Conservation (phyloP, 2,888 invertebrate species). For the Erebia ligea region DNA sequence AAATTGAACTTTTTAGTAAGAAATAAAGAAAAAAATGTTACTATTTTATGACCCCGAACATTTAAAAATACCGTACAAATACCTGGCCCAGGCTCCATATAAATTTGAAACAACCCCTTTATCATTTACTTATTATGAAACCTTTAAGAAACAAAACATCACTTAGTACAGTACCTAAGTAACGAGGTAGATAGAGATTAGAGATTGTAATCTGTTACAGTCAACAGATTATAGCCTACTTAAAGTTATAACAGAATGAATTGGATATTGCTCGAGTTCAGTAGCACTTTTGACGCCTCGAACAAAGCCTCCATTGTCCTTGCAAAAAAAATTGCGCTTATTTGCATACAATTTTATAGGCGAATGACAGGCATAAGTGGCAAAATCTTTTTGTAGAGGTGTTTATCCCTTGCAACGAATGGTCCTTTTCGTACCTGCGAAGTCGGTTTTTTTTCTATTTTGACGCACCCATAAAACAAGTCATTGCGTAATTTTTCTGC, state of each 20-base stretch:
- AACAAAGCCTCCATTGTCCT: conserved; percentile 58
- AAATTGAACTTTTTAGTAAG: no score
- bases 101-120: no score
- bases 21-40: no score
- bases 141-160: no score
- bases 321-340: conserved; percentile 59
- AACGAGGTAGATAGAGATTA: no score
- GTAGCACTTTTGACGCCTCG: conserved; percentile 57
- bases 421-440: conserved; percentile 73
- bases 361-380: conserved; percentile 37
- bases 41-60: no score
- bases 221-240: background rate
- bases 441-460: conserved; percentile 65
- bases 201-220: no score
- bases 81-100: no score
- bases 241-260: conserved; percentile 54
- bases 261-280: conserved; percentile 57
- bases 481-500: conserved; percentile 81
- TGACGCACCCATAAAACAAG: conserved; percentile 65
- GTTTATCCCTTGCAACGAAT: conserved; percentile 55
- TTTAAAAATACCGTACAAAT: no score
- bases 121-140: no score
- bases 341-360: conserved; percentile 72
- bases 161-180: no score
- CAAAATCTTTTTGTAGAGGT: conserved; percentile 39